Conservation (phyloP, 1,140 invertebrate genomes). For the Andrena cerasifolii region DNA sequence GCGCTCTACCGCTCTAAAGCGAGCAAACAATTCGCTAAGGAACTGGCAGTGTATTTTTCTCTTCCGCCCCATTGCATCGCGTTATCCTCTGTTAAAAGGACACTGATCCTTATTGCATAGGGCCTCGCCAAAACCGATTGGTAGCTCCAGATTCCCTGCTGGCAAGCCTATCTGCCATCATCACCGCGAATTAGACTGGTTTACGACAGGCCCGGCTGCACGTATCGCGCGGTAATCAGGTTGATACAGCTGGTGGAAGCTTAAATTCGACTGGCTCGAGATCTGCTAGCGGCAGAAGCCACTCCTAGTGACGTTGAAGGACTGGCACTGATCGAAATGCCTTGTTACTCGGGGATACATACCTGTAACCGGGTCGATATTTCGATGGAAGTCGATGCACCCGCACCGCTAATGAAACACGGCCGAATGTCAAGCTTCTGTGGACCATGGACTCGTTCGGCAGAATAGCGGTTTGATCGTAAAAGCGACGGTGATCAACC, state of each 20-base stretch:
- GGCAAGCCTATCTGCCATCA: too few species aligned
- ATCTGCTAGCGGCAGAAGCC: conserved; percentile 25
- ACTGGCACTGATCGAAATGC: conserved; percentile 74
- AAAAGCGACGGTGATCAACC: conserved; percentile 43
- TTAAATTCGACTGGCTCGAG: conserved; percentile 38
- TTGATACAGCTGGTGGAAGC: background rate
- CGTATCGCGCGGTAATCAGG: conserved; percentile 17
- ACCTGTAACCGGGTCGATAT: conserved; percentile 57
- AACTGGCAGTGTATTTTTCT: too few species aligned
- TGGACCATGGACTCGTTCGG: conserved; percentile 36
- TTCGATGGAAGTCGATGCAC: conserved; percentile 63
- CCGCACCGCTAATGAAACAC: conserved; percentile 73
- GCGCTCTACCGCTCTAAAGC: too few species aligned
- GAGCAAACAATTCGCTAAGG: too few species aligned
- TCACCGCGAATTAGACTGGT: too few species aligned
- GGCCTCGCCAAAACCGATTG: too few species aligned
- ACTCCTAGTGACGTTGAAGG: conserved; percentile 40
- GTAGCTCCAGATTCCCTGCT: background rate
- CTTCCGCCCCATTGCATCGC: too few species aligned
- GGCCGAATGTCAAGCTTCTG: conserved; percentile 48
- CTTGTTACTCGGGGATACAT: conserved; percentile 69
- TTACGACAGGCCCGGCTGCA: background rate
- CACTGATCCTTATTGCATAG: too few species aligned
- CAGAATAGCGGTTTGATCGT: conserved; percentile 51
- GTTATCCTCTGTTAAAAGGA: too few species aligned